Percentiles rank a stretch among this genome's conserved stretches.
Conservation (phyloP, 2,888 invertebrate species). For the Nymphalis urticae region DNA sequence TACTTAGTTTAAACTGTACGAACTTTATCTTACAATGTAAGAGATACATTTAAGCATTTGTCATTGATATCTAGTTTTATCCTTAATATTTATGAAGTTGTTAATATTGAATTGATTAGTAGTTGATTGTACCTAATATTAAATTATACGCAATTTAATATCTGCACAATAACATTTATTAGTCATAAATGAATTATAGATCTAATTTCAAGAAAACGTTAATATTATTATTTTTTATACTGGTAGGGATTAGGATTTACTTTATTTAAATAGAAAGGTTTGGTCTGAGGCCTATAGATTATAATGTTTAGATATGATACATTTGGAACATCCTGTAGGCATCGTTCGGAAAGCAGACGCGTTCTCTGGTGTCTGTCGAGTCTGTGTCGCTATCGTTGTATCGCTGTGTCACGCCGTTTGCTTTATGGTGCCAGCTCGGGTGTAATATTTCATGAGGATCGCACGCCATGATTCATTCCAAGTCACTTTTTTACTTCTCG, state of each 20-base stretch:
- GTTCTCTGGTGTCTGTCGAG: conserved; percentile 76
- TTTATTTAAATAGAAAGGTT: not conserved
- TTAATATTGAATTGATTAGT: not conserved
- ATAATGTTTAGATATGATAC: conserved; percentile 9
- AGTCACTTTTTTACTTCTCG: conserved; percentile 76
- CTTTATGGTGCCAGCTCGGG: conserved; percentile 80
- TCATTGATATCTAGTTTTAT: no score
- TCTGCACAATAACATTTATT: no score
- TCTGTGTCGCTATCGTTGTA: conserved; percentile 81
- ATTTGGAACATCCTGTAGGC: conserved; percentile 61
- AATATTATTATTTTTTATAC: not conserved
- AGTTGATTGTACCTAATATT: no score
- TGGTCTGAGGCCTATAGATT: not conserved
- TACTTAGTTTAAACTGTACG: not conserved
- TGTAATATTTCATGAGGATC: conserved; percentile 81
- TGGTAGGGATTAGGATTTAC: not conserved
- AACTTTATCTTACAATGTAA: not conserved
- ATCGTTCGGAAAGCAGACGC: conserved; percentile 58
- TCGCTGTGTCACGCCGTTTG: conserved; percentile 79
- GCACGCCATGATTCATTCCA: conserved; percentile 80
- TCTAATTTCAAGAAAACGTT: no score
- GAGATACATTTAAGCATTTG: not conserved
- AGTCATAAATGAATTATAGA: no score
- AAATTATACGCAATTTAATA: no score
- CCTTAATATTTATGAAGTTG: not conserved